Conservation (phyloP, 2,888 invertebrate genomes). For the Malacosoma neustria region DNA sequence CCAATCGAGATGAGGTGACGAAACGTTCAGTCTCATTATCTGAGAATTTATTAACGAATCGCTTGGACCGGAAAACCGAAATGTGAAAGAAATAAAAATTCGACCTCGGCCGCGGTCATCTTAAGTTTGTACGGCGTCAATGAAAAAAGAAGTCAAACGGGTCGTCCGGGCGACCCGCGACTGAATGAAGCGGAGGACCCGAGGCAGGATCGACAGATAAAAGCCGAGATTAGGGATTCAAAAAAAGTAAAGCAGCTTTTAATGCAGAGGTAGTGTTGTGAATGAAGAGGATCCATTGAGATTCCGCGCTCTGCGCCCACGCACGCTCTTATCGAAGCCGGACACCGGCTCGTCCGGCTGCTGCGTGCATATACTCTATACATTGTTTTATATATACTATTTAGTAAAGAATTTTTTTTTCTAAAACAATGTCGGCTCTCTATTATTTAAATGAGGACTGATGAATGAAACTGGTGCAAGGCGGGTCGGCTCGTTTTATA, state of each 20-base stretch:
- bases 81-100: constrained; percentile 74
- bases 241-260: constrained; percentile 66
- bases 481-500: constrained; percentile 14
- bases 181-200: constrained; percentile 70
- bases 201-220: constrained; percentile 67
- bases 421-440: constrained; percentile 33
- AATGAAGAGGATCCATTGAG: constrained; percentile 72
- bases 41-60: constrained; percentile 76
- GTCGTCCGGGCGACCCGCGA: constrained; percentile 60
- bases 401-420: constrained; percentile 14
- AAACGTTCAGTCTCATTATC: constrained; percentile 76
- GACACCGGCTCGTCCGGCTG: constrained; percentile 26
- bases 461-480: constrained; percentile 31
- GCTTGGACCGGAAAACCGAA: constrained; percentile 71
- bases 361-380: constrained; percentile 17
- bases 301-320: constrained; percentile 46
- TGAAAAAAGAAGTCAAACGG: constrained; percentile 72
- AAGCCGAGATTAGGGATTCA: constrained; percentile 64
- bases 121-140: constrained; percentile 69
- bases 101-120: constrained; percentile 73
- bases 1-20: constrained; percentile 74
- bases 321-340: constrained; percentile 31
- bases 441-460: constrained; percentile 44
- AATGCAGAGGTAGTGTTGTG: constrained; percentile 69
- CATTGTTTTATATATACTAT: constrained; percentile 6